These are phyloP conservation scores for Epistrophe grossulariae DNA, from an alignment of 2,888 invertebrate species.

Conservation along the genomic window DNA sequence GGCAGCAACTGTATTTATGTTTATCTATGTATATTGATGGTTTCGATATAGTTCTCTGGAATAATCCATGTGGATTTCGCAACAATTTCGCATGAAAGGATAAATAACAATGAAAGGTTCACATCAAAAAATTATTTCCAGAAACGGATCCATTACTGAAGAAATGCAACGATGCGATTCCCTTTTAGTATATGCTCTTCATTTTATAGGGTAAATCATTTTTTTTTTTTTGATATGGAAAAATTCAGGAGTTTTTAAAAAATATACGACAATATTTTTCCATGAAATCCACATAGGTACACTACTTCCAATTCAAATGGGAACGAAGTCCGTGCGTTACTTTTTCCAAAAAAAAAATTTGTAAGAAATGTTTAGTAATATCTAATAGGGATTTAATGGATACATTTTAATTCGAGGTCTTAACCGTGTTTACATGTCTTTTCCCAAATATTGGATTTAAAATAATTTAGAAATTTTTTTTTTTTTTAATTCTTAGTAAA, in stretches of 20 bases:
- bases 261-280: too few species aligned
- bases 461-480: too few species aligned
- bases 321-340: too few species aligned
- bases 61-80: constrained; percentile 33
- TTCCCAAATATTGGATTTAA: too few species aligned
- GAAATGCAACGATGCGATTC: constrained; percentile 18
- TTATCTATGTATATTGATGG: constrained; percentile 9
- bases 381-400: too few species aligned
- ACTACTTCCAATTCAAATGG: too few species aligned
- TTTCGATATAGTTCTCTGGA: constrained; percentile 31
- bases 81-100: constrained; percentile 45
- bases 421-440: too few species aligned
- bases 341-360: too few species aligned
- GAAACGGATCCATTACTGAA: constrained; percentile 24
- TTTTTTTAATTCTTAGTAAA: too few species aligned
- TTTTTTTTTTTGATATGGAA: background rate
- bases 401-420: too few species aligned
- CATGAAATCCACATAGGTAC: too few species aligned
- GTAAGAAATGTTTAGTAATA: too few species aligned
- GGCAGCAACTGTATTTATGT: background rate
- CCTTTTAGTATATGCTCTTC: constrained; percentile 3
- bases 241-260: background rate
- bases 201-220: constrained; percentile 3
- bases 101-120: constrained; percentile 36
- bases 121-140: constrained; percentile 27